Base-by-base conservation (phyloP, 1,140 invertebrate species). In the Ceratosolen solmsi region DNA sequence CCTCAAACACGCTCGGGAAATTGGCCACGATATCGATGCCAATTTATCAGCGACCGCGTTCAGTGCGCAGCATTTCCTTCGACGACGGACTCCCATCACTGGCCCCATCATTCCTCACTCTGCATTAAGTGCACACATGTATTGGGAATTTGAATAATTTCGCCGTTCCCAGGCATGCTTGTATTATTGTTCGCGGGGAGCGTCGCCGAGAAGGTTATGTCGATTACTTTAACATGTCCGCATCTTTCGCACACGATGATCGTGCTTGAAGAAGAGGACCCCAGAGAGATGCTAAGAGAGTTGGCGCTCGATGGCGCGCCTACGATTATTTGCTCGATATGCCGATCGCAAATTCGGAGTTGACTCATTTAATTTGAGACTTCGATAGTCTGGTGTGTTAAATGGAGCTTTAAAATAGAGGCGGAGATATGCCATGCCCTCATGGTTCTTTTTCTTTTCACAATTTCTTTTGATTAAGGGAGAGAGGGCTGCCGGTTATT, bases 81-180 rank as follows among this genome's bases (percentile, higher is more conserved):
- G 60, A 63, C 9, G 20, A 30, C 27, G 27, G 25, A 13, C 60
- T 25, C n/a, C n/a, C n/a, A n/a, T n/a, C n/a, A n/a, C n/a, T 46
- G 36, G 27, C 38, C 51, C 41, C 56, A 4, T 38, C 25, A 41
- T 49, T n/a, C 38, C 49, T 46, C 71, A 51, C 41, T 17, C 30
- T 49, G 46, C 13, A 22, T 11, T 30, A 41, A 33, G 20, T n/a
- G 22, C 20, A 38, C 33, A 33, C 33, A 17, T 83, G 79, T 77
- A 79, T 63, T 63, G 63, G 63, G 65, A 86, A 90, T 90, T 90
- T 90, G 87, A 90, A 90, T 90, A 90, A 90, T 90, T 90, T 80
- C 73, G 80, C 82, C 89, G 86, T 90, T 90, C 89, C 83, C 86
- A 90, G 83, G 88, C 88, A 82, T 85, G 87, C 86, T 87, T 85